These are phyloP conservation scores for Lumbricus terrestris DNA, from an alignment of 2,888 invertebrate genomes.

Conservation along the genomic window DNA sequence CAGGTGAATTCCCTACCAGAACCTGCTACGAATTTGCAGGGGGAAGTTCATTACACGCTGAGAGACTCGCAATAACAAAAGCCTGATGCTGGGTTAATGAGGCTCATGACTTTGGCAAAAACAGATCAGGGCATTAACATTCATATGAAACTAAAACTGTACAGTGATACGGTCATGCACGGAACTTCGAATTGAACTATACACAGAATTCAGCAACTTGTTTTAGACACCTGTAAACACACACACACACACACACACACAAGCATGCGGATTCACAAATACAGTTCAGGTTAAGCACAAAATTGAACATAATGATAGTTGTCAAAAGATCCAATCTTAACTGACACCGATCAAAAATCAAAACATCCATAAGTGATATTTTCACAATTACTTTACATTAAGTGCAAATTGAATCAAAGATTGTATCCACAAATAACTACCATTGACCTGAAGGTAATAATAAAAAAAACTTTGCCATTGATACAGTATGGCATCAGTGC, in stretches of 20 bases:
- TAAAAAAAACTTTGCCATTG: no score
- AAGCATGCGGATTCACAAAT: neutral
- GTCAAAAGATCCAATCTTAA: neutral
- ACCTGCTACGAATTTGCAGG: no score
- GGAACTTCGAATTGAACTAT: neutral
- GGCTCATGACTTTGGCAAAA: no score
- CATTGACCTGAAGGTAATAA: neutral
- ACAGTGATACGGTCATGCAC: neutral
- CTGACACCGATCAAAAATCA: neutral
- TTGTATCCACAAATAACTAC: neutral
- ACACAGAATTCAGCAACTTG: neutral
- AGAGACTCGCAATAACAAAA: no score
- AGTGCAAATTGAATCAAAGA: neutral
- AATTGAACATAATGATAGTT: neutral
- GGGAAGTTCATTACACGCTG: no score
- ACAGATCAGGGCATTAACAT: no score
- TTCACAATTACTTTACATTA: neutral
- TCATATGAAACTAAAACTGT: neutral
- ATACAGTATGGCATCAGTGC: no score
- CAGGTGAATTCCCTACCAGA: no score
- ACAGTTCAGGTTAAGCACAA: neutral
- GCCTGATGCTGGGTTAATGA: no score
- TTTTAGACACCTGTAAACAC: neutral
- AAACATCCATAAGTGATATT: neutral
- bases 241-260: neutral